phyloP scores from a whole-genome alignment of 2,888 invertebrate genomes.

The Podotricha telesiphe region DNA sequence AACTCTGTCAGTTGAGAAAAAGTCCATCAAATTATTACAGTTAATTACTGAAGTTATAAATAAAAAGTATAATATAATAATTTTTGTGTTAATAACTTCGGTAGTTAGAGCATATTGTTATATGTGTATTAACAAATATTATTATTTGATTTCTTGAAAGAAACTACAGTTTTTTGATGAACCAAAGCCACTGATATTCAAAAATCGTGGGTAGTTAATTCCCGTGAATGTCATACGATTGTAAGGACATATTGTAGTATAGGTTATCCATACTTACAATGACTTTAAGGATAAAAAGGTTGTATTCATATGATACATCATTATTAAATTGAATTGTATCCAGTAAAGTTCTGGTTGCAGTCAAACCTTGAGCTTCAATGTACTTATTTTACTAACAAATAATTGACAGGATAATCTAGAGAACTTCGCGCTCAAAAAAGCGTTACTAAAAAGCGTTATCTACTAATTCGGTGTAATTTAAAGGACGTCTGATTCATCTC shows the following conservation, averaged over 20 bases:
- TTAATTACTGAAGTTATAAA: too few species aligned
- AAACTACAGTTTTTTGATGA: conserved; percentile 21
- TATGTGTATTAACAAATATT: too few species aligned
- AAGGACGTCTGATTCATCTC: conserved; percentile 6
- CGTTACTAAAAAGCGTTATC: conserved; percentile 17
- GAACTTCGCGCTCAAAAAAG: background rate
- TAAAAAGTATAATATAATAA: too few species aligned
- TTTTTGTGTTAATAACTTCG: too few species aligned
- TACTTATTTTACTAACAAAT: too few species aligned
- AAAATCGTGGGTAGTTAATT: conserved; percentile 20
- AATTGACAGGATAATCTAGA: too few species aligned
- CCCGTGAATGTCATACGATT: conserved; percentile 2
- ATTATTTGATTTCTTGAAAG: conserved; percentile 13
- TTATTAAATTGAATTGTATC: too few species aligned
- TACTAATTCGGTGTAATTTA: conserved; percentile 18
- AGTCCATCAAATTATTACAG: too few species aligned
- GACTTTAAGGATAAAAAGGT: background rate
- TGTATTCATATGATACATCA: background rate
- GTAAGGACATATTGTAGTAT: background rate
- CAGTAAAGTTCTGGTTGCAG: too few species aligned
- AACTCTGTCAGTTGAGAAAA: too few species aligned
- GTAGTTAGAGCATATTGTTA: too few species aligned
- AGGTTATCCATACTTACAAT: background rate
- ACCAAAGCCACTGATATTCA: background rate
- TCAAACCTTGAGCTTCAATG: too few species aligned